Evolutionary conservation across 2,797 vertebrate genomes (phyloP).

Genomic region (Adrianichthys oophorus): DNA sequence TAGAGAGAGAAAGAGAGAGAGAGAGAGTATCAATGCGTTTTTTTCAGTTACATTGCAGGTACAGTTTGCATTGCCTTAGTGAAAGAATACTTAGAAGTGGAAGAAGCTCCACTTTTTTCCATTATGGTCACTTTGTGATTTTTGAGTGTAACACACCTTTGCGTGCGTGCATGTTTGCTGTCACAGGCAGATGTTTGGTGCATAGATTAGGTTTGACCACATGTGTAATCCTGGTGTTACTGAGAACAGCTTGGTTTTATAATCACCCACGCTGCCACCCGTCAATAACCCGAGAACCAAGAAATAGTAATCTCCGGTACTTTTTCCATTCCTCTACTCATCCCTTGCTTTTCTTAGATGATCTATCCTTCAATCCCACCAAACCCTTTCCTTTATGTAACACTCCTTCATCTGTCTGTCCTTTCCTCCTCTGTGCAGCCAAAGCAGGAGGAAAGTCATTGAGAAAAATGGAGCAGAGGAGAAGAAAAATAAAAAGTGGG

Average conservation of each 20-base stretch:
- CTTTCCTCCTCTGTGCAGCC: conserved; percentile 22
- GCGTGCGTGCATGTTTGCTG: conserved; percentile 22
- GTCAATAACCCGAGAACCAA: conserved; percentile 56
- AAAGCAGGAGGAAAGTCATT: conserved; percentile 41
- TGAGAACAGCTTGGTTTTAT: conserved; percentile 68
- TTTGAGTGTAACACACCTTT: conserved; percentile 1
- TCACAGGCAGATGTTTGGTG: conserved; percentile 69
- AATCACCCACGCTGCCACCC: conserved; percentile 69
- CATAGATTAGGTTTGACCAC: conserved; percentile 66
- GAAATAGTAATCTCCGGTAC: conserved; percentile 62
- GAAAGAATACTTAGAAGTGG: conserved; percentile 39
- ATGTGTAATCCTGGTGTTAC: conserved; percentile 75
- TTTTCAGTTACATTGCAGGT: conserved; percentile 7
- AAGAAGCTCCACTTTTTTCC: conserved; percentile 23
- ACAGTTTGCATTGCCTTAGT: conserved; percentile 31
- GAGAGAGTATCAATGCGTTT: neutral
- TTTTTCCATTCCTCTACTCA: conserved; percentile 45
- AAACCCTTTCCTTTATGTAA: conserved; percentile 49
- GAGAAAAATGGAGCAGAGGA: conserved; percentile 28
- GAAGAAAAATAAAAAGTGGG: conserved; percentile 6
- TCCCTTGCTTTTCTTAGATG: conserved; percentile 38
- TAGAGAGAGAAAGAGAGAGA: too few species aligned
- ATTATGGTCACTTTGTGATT: conserved; percentile 2
- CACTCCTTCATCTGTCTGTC: conserved; percentile 44
- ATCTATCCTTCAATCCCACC: conserved; percentile 37